phyloP scores from a whole-genome alignment of 1,140 invertebrate genomes.

The Ceratosolen fusciceps region DNA sequence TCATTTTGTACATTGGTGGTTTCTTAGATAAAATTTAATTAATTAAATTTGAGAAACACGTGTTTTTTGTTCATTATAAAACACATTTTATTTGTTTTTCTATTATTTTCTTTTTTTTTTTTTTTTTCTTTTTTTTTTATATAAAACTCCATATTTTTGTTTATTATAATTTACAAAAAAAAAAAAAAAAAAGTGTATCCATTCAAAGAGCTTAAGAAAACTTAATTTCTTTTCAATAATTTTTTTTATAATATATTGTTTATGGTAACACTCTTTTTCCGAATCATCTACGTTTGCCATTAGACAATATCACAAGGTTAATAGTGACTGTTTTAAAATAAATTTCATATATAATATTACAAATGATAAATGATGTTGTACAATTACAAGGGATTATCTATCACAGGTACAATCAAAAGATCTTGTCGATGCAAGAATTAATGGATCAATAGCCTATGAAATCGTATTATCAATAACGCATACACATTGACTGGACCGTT shows the following conservation, averaged over 20 bases:
- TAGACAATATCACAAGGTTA: constrained; percentile 36
- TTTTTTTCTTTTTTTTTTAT: too few species aligned
- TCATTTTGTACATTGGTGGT: constrained; percentile 66
- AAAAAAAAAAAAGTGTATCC: constrained; percentile 10
- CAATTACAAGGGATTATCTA: constrained; percentile 37
- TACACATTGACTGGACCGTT: neutral
- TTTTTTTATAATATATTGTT: constrained; percentile 19
- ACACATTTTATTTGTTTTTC: too few species aligned
- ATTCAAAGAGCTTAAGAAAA: constrained; percentile 26
- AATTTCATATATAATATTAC: constrained; percentile 29
- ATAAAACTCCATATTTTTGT: constrained; percentile 16
- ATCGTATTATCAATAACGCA: constrained; percentile 5
- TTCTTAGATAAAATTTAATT: constrained; percentile 48
- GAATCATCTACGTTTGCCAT: constrained; percentile 18
- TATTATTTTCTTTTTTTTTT: too few species aligned
- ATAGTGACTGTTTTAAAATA: constrained; percentile 24
- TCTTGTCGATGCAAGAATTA: constrained; percentile 13
- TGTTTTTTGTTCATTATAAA: constrained; percentile 37
- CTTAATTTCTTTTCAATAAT: constrained; percentile 26
- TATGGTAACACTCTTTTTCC: constrained; percentile 22
- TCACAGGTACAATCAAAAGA: constrained; percentile 24
- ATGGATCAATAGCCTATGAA: neutral
- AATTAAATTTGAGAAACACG: constrained; percentile 38
- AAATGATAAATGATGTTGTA: constrained; percentile 31
- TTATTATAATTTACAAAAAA: constrained; percentile 26